A percentile compares a stretch with the other conserved stretches of the same genome.
These are phyloP conservation scores for Pangasius mekongensis DNA, from an alignment of 2,797 vertebrate genomes.

Conservation along the genomic window DNA sequence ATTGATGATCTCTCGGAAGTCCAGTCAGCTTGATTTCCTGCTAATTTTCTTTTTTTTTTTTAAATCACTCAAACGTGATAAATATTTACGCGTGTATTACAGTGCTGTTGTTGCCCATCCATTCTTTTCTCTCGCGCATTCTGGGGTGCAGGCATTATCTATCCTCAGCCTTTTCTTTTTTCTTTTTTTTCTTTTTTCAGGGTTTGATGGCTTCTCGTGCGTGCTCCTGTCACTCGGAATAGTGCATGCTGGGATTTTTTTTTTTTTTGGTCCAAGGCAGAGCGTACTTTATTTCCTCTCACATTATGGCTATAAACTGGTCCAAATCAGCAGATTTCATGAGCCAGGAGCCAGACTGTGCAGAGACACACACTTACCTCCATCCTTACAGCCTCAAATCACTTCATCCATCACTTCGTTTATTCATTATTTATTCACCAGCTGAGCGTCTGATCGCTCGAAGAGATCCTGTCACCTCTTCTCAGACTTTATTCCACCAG, in stretches of 20 bases:
- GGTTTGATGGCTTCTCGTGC: slow-evolving; percentile 44
- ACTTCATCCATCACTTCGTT: neutral
- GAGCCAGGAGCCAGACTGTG: slow-evolving; percentile 21
- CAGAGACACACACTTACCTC: slow-evolving; percentile 31
- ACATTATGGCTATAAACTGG: slow-evolving; percentile 39
- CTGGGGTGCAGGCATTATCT: slow-evolving; percentile 49
- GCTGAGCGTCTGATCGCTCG: neutral
- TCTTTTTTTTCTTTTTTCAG: slow-evolving; percentile 13
- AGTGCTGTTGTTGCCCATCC: neutral
- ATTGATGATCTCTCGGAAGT: neutral
- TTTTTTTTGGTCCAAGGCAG: slow-evolving; percentile 49
- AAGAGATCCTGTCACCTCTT: neutral
- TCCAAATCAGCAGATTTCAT: slow-evolving; percentile 25
- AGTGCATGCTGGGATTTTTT: slow-evolving; percentile 67
- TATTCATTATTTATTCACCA: neutral
- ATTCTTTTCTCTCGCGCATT: slow-evolving; percentile 8
- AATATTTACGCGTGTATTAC: neutral
- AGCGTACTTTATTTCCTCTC: slow-evolving; percentile 79
- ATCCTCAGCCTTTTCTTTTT: slow-evolving; percentile 6
- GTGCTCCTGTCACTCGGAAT: slow-evolving; percentile 55
- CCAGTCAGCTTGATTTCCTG: slow-evolving; percentile 11
- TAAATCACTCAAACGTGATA: neutral
- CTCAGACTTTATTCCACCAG: neutral
- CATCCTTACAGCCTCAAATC: slow-evolving; percentile 32
- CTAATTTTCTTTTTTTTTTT: neutral